phyloP scores from a whole-genome alignment of 1,140 invertebrate genomes.

The Pygmarrhopalites habei region DNA sequence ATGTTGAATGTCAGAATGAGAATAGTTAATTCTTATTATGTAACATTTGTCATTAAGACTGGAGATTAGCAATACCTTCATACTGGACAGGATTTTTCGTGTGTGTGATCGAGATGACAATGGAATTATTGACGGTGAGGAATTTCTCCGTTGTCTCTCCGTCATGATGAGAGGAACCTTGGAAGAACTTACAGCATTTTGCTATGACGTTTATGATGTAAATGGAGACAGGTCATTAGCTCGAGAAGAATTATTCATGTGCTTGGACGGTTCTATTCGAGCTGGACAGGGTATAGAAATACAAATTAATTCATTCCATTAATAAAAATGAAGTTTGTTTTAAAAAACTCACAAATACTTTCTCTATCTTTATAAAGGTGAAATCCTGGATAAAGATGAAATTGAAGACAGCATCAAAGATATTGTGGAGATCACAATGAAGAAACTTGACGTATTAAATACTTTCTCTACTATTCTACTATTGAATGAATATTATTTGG shows the following conservation, averaged over 20 bases:
- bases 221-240: constrained; percentile 76
- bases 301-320: too few species aligned
- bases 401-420: constrained; percentile 83
- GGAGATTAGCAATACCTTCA: constrained; percentile 74
- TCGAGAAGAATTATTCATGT: constrained; percentile 77
- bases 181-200: constrained; percentile 9
- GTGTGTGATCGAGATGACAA: constrained; percentile 73
- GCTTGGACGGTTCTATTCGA: constrained; percentile 53
- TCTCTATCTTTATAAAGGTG: too few species aligned
- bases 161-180: constrained; percentile 15
- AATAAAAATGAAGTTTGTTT: too few species aligned
- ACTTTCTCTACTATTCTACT: too few species aligned
- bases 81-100: constrained; percentile 78
- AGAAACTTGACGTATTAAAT: constrained; percentile 41
- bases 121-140: constrained; percentile 41
- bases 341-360: too few species aligned
- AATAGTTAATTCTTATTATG: too few species aligned
- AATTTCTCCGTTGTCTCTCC: constrained; percentile 11
- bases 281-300: background rate
- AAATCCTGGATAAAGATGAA: constrained; percentile 65
- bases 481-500: too few species aligned
- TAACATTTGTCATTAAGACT: too few species aligned
- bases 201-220: constrained; percentile 57
- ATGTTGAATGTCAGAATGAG: too few species aligned
- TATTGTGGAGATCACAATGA: constrained; percentile 67